These are phyloP conservation scores for Pterostichus niger DNA, from an alignment of 2,888 invertebrate species.

Conservation along the genomic window DNA sequence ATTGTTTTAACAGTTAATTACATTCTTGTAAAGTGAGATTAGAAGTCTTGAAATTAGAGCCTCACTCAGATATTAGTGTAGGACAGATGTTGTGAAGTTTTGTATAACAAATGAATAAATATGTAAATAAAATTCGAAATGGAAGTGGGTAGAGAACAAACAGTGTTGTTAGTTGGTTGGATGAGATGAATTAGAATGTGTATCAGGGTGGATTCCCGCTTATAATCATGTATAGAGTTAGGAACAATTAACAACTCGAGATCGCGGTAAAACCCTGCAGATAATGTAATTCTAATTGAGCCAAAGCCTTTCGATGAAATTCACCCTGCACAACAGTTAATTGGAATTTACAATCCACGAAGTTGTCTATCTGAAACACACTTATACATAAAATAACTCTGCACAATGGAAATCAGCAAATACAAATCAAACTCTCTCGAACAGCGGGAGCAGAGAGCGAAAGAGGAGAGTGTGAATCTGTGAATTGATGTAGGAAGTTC, in stretches of 20 bases:
- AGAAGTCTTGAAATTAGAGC: too few relatives aligned
- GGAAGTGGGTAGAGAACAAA: too few relatives aligned
- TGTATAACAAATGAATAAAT: too few relatives aligned
- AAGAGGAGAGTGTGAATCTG: not conserved
- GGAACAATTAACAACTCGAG: constrained; percentile 21
- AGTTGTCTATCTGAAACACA: constrained; percentile 8
- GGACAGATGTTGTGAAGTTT: too few relatives aligned
- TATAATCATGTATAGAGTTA: constrained; percentile 45
- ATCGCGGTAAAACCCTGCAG: constrained; percentile 7
- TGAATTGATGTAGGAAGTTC: constrained; percentile 4
- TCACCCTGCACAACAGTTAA: constrained; percentile 1
- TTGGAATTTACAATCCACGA: constrained; percentile 15
- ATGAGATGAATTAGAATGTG: constrained; percentile 16
- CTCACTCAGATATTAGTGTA: too few relatives aligned
- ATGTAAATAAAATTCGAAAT: too few relatives aligned
- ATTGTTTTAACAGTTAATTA: too few relatives aligned
- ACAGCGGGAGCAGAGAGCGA: not conserved
- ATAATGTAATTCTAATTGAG: constrained; percentile 27
- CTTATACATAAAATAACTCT: constrained; percentile 13
- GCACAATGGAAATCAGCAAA: constrained; percentile 1
- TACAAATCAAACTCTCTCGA: constrained; percentile 52
- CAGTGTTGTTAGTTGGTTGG: constrained; percentile 2
- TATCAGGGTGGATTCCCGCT: constrained; percentile 11
- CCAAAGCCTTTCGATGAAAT: not conserved
- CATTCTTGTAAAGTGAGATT: too few relatives aligned